These are phyloP conservation scores for Drosophila formosana DNA, from an alignment of 2,888 invertebrate species.

Conservation along the genomic window DNA sequence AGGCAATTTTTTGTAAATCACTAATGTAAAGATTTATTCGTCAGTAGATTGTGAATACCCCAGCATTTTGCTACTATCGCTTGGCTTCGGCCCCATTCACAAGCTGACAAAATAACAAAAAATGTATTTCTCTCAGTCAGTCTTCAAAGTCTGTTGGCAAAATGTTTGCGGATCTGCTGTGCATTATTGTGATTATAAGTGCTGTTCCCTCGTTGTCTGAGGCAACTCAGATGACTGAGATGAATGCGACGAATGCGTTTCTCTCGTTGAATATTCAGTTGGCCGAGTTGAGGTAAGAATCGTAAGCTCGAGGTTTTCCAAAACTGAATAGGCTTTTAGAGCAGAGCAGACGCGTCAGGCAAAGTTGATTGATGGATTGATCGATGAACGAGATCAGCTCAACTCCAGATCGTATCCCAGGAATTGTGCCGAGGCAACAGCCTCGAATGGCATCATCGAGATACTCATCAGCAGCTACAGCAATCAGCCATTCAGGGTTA, in stretches of 20 bases:
- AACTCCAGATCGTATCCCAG: neutral
- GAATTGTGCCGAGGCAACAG: constrained; percentile 29
- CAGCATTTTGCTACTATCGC: too few species aligned
- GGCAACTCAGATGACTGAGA: constrained; percentile 2
- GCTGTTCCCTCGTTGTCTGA: neutral
- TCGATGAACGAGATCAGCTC: neutral
- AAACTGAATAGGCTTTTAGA: neutral
- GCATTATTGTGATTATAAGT: neutral
- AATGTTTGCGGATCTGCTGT: neutral
- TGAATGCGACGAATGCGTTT: neutral
- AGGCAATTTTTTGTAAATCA: too few species aligned
- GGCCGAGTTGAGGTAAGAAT: neutral
- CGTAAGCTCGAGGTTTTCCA: too few species aligned
- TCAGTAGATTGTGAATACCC: too few species aligned
- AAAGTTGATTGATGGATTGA: neutral
- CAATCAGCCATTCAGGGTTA: constrained; percentile 41
- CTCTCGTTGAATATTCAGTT: neutral
- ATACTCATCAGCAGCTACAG: constrained; percentile 24
- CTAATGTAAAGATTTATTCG: too few species aligned
- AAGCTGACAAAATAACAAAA: neutral
- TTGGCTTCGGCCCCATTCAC: neutral
- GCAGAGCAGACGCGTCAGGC: neutral
- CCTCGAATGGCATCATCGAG: constrained; percentile 1
- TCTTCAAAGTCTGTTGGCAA: neutral
- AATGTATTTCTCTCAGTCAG: neutral